Evolutionary conservation across 2,113 vertebrate genomes (phyloP).

Genomic region (Eulemur macaco): DNA sequence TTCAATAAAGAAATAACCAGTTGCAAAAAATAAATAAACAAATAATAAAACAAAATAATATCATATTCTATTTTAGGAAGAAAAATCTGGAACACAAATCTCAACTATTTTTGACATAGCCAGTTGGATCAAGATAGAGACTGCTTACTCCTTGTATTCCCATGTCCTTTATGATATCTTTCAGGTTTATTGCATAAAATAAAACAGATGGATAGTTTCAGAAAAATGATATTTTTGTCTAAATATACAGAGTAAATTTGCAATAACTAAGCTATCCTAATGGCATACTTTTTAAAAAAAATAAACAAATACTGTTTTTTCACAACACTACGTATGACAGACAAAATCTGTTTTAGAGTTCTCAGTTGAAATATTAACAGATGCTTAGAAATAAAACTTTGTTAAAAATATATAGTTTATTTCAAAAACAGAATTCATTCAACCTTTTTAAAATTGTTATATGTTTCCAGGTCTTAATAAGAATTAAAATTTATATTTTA

Average conservation of each 20-base stretch:
- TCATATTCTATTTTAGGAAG: background rate
- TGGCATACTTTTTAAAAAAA: background rate
- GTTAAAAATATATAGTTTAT: background rate
- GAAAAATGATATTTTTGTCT: background rate
- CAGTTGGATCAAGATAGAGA: background rate
- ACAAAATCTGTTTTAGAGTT: background rate
- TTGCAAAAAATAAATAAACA: background rate
- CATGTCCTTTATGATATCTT: background rate
- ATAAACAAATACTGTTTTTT: background rate
- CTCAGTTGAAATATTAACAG: background rate
- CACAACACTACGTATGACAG: background rate
- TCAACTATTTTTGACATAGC: background rate
- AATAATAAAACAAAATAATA: too few species aligned
- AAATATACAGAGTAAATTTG: background rate
- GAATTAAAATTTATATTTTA: background rate
- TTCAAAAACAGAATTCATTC: background rate
- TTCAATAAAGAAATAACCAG: slow-evolving; percentile 71
- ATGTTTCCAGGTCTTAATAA: background rate
- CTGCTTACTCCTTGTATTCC: background rate
- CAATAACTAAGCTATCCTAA: background rate
- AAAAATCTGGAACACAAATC: background rate
- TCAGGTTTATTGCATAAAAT: background rate
- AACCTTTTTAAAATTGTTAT: background rate
- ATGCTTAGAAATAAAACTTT: background rate
- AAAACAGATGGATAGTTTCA: background rate